Base-by-base conservation (phyloP, 2,888 invertebrate species). In the Pammene aurita region DNA sequence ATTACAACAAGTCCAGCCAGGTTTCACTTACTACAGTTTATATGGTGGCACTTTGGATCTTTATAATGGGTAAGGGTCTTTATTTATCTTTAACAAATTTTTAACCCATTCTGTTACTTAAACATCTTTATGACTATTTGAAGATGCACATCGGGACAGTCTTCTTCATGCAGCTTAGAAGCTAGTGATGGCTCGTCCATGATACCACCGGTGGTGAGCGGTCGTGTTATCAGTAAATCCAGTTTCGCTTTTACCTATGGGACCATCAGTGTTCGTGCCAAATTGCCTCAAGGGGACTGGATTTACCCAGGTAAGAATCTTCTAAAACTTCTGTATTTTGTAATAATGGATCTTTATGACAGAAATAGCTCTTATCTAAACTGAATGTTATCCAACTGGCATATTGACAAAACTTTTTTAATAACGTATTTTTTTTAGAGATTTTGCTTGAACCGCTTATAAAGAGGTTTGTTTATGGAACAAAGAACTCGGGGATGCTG, bases 281-380 rank as follows among this genome's bases (percentile, higher is more conserved):
- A 94, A 81, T 77, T 95, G n/a, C 95, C 95, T 0, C 88, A 87
- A 72, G 95, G 95, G 0, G 94, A 95, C 79, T 96, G 95, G 95
- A 83, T 95, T 46, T 94, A 94, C 76, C 95, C 95, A 52, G 62
- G 62, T 62, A 14, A 14, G 18, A 44, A 0, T 2, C 26, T 2
- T 4, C 1, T 26, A 13, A 44, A 0, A 26, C 26, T 2, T 4
- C 1, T 26, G 26, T 7, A 38, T 9, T 7, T 35, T 38, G 16
- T 48, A 46, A 46, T 26, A 16, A 58, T 44, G 14, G 16, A n/a
- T n/a, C n/a, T n/a, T n/a, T n/a, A n/a, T n/a, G 26, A 26, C 26
- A 26, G 26, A 26, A 26, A 26, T 26, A 26, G 26, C 26, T 26
- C 4, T 26, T 4, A 26, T 26, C 26, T 26, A 26, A 26, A 26